phyloP scores from a whole-genome alignment of 2,797 vertebrate genomes.

The Amazona finschi region DNA sequence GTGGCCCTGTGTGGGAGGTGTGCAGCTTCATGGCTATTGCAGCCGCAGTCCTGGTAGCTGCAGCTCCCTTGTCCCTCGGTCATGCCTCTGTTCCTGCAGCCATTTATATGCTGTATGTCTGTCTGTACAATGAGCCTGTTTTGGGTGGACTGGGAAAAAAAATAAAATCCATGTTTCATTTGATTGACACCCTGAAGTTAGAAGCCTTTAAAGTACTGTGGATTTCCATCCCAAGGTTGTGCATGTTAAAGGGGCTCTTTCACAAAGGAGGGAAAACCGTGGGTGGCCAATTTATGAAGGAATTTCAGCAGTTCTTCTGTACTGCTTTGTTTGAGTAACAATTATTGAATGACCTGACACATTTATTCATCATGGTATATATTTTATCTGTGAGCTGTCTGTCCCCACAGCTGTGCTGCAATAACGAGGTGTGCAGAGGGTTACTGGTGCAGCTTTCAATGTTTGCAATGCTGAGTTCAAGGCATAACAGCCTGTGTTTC shows the following conservation, averaged over 20 bases:
- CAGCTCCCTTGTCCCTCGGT: not conserved
- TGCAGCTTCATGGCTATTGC: rapidly evolving
- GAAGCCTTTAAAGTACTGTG: not conserved
- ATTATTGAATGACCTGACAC: constrained; percentile 27
- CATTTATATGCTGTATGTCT: not conserved
- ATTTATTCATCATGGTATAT: not conserved
- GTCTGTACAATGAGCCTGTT: not conserved
- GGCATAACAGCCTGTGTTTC: not conserved
- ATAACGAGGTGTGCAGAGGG: not conserved
- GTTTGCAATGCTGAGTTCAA: not conserved
- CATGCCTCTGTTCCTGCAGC: not conserved
- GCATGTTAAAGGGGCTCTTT: not conserved
- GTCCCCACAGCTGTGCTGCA: not conserved
- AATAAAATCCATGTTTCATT: not conserved
- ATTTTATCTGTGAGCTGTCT: constrained; percentile 22
- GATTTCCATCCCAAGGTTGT: not conserved
- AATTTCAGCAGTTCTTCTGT: not conserved
- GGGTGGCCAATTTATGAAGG: constrained; percentile 2
- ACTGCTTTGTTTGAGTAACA: not conserved
- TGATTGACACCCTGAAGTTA: not conserved
- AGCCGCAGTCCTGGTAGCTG: not conserved
- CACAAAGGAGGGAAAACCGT: not conserved
- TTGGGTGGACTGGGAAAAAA: not conserved
- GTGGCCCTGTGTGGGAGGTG: rapidly evolving
- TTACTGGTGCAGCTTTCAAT: not conserved